Evolutionary conservation across 2,113 vertebrate species (phyloP).

Genomic region (Neodon shergylaensis): DNA sequence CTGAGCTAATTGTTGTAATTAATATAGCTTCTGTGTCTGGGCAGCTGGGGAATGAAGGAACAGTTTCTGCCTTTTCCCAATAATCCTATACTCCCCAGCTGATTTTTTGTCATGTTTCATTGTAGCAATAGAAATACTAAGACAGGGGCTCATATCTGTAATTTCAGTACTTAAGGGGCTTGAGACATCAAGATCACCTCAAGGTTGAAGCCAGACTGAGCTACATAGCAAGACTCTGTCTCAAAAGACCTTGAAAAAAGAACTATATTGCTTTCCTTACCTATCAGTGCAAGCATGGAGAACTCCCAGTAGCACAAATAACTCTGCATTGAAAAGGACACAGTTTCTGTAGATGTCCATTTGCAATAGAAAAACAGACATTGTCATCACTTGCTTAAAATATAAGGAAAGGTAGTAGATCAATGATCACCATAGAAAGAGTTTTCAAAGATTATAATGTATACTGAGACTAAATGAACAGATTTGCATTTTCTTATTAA

Average conservation of each 20-base stretch:
- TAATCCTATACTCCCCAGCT: not conserved
- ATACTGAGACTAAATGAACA: conserved; percentile 7
- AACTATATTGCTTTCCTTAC: not conserved
- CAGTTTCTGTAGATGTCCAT: conserved; percentile 13
- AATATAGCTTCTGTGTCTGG: too few species aligned
- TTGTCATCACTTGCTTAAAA: conserved; percentile 6
- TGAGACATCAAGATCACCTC: not conserved
- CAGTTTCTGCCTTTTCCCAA: too few species aligned
- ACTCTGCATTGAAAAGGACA: not conserved
- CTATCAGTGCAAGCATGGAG: not conserved
- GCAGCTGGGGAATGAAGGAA: too few species aligned
- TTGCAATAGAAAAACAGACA: conserved; percentile 38
- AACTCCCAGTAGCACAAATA: not conserved
- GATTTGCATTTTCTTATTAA: conserved; percentile 43
- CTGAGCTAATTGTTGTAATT: too few species aligned
- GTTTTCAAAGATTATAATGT: not conserved
- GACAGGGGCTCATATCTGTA: not conserved
- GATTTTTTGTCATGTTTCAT: not conserved
- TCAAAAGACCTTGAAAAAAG: not conserved
- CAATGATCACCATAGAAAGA: not conserved
- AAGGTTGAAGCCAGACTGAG: not conserved
- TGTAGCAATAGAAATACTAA: not conserved
- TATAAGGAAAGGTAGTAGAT: not conserved
- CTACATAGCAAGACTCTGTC: not conserved
- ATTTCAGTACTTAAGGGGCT: not conserved